Evolutionary conservation across 2,888 invertebrate genomes (phyloP), one percentile per base, ranked within the genome.

Genomic region (Abscondita cerata): DNA sequence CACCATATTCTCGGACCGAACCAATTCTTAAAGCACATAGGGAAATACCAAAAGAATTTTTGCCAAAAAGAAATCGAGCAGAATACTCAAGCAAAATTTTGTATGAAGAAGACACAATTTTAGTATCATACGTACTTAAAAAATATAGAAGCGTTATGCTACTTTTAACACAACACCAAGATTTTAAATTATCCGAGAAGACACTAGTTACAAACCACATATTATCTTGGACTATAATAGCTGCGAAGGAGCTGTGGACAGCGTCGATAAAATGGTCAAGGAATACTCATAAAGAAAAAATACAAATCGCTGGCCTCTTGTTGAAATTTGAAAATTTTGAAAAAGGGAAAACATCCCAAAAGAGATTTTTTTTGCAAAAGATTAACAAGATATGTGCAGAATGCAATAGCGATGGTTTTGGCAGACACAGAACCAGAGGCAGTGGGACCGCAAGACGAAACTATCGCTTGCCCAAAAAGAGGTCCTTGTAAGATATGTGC

Each of bases 11-110:
- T 5, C 6, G 20, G 15, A n/a, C 31, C n/a, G 33, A 31, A 48
- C 20, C 48, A 48, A 20, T 48, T 25, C n/a, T 20, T 31, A 48
- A 48, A 48, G n/a, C n/a, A 25, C n/a, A 31, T 13, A 25, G 18
- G 1, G 44, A 44, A 15, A 15, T 48, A 12, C 48, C 48, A 5
- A 48, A 25, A 13, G 13, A 48, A 48, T 25, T 48, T 31, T 13
- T 25, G 2, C 48, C 33, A 9, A 4, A 25, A 25, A 25, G 8
- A 25, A 25, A 48, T 25, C n/a, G 15, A 48, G 13, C 25, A 31
- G 48, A 25, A 48, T 48, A 48, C 13, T 48, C 31, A 4, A 48
- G 31, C 12, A 31, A 25, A 9, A 25, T 48, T 48, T 12, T 48
- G 12, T 48, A 48, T 13, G 15, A 1, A 8, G 12, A 48, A 48